Percentiles rank a stretch among this genome's conserved stretches.
Conservation (phyloP, 2,888 invertebrate genomes). For the Andrena minutula region DNA sequence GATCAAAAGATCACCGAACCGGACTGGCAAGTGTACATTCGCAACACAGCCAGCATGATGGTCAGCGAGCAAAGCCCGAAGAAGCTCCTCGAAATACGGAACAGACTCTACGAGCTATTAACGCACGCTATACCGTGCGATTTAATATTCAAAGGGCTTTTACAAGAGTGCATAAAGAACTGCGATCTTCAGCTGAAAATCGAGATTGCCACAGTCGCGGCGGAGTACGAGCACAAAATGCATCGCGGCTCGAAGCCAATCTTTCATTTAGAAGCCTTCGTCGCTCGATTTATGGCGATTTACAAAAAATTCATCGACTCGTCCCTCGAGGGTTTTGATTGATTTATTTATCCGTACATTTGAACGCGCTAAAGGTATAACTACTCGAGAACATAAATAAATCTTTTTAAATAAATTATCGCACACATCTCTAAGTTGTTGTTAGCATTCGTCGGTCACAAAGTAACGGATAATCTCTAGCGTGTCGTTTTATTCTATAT, state of each 20-base stretch:
- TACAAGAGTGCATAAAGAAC: slow-evolving; percentile 93
- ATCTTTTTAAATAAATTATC: slow-evolving; percentile 27
- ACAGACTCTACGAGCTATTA: slow-evolving; percentile 96
- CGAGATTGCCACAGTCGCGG: slow-evolving; percentile 94
- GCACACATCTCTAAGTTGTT: slow-evolving; percentile 27
- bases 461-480: slow-evolving; percentile 48
- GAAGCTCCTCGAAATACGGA: slow-evolving; percentile 93
- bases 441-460: slow-evolving; percentile 15
- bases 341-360: slow-evolving; percentile 37
- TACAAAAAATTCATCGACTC: slow-evolving; percentile 95
- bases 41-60: slow-evolving; percentile 94
- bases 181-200: slow-evolving; percentile 96
- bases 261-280: slow-evolving; percentile 98
- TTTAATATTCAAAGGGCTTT: slow-evolving; percentile 94
- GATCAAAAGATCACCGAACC: slow-evolving; percentile 94
- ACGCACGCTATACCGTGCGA: slow-evolving; percentile 97
- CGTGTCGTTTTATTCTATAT: slow-evolving; percentile 66
- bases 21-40: slow-evolving; percentile 96
- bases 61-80: slow-evolving; percentile 94
- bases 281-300: slow-evolving; percentile 97
- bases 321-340: slow-evolving; percentile 87
- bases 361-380: slow-evolving; percentile 18
- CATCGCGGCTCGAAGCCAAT: slow-evolving; percentile 97
- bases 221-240: slow-evolving; percentile 96
- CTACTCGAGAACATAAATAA: slow-evolving; percentile 23